A percentile compares a stretch with the other conserved stretches of the same genome.
These are phyloP conservation scores for Ciconia boyciana DNA, from an alignment of 2,113 vertebrate genomes.

Conservation along the genomic window DNA sequence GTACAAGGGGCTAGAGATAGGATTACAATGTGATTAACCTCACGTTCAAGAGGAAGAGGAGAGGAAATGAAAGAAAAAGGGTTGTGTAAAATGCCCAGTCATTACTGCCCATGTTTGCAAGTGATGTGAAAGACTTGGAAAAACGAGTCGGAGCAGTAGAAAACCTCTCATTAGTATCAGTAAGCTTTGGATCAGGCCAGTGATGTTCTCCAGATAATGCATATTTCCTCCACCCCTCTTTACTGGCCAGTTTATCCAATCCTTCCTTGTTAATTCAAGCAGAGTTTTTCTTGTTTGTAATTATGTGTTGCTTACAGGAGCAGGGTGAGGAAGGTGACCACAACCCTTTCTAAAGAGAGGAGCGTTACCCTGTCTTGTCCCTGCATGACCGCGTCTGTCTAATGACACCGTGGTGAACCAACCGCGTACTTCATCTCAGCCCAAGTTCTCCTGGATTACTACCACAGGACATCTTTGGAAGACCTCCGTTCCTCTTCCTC, in stretches of 20 bases:
- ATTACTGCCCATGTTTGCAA: not conserved
- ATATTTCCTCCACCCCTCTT: not conserved
- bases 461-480: not conserved
- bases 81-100: not conserved
- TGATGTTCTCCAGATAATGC: not conserved
- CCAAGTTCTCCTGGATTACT: not conserved
- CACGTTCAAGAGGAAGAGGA: not conserved
- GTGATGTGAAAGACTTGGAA: not conserved
- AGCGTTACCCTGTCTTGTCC: not conserved
- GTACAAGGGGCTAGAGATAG: not conserved
- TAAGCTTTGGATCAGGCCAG: not conserved
- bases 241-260: not conserved
- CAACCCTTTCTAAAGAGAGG: not conserved
- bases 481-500: not conserved
- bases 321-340: not conserved
- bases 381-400: fast-evolving
- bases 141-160: not conserved
- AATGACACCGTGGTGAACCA: not conserved
- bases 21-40: not conserved
- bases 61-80: not conserved
- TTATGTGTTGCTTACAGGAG: not conserved
- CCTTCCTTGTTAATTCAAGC: not conserved
- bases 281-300: conserved; percentile 4
- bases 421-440: not conserved
- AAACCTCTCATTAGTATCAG: not conserved